A percentile compares a stretch with the other conserved stretches of the same genome.
Evolutionary conservation across 2,113 vertebrate genomes (phyloP).

Genomic region (Mesembrinibis cayennensis): DNA sequence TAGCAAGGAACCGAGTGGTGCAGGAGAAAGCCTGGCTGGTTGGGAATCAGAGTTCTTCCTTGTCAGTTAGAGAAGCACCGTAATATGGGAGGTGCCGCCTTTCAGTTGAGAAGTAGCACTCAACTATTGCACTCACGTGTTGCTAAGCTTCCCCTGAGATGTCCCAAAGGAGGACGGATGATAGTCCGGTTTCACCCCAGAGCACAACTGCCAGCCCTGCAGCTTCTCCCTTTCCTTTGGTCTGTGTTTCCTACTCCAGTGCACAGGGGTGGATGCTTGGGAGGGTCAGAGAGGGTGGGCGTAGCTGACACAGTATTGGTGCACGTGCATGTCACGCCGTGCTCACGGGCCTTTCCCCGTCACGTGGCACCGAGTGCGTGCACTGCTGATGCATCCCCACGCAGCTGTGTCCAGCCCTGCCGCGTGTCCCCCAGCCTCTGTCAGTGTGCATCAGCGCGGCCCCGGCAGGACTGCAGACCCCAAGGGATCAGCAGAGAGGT

Average conservation of each 20-base stretch:
- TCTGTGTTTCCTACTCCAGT: background rate
- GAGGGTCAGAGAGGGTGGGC: background rate
- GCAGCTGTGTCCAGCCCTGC: background rate
- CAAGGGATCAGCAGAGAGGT: background rate
- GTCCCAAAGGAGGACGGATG: background rate
- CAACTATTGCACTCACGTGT: accelerated
- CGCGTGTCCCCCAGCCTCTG: background rate
- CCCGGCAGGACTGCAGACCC: background rate
- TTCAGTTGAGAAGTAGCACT: background rate
- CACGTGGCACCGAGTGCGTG: background rate
- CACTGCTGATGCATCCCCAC: background rate
- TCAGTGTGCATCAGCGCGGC: background rate
- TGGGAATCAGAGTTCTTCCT: background rate
- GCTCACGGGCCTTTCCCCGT: background rate
- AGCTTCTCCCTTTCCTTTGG: background rate
- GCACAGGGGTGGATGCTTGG: background rate
- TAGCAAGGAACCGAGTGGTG: background rate
- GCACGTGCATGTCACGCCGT: background rate
- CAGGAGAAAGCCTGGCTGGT: background rate
- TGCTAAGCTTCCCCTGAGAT: background rate
- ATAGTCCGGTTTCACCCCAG: background rate
- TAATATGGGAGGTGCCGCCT: background rate
- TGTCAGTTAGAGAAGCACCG: background rate
- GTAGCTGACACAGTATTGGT: background rate
- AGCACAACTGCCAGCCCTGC: background rate